Base-by-base conservation (phyloP, 2,797 vertebrate genomes). In the Typhlichthys subterraneus region DNA sequence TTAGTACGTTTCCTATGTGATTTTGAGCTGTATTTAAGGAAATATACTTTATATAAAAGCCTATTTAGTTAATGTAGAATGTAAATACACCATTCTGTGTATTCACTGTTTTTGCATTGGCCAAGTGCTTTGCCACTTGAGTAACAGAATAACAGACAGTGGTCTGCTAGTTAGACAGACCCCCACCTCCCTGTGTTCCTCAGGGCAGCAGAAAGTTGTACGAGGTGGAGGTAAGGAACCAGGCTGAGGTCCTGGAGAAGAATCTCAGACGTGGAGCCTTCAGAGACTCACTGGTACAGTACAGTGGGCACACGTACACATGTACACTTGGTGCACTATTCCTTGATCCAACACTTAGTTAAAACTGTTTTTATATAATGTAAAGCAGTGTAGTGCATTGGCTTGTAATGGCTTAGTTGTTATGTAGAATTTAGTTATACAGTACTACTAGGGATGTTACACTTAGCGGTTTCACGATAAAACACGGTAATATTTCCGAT, bases 191-290 rank as follows among this genome's bases (percentile, higher is more conserved):
- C 59, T 52, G 5, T 86, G 64, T 73, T 61, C 59, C 62, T 63
- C 81, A 98, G 97, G 95, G 96, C 12, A 99, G 96, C 72, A 93
- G 94, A 76, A 94, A 93, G 82, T 94, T 94, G 48, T 98, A 98
- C 0, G 96, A 98, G 86, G 68, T 96, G 72, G 95, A 98, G 82
- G 96, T 97, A 73, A 94, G 94, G 58, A 95, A 91, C 82, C 95
- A 96, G 79, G 94, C 94, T 0, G 86, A 91, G 67, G 83, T 76
- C 65, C 79, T 98, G 76, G 96, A 98, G 79, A 95, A 95, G 58
- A 93, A 94, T 73, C 94, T 94, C 80, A 92, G 93, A 75, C 91
- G 93, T 73, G 96, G 96, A 82, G 90, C 92, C 0, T 89, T 74
- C 15, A 90, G 94, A 70, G 95, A 96, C 76, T 96, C 97, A 79